Evolutionary conservation across 2,888 invertebrate genomes (phyloP).

Genomic region (Pilophorus perplexus): DNA sequence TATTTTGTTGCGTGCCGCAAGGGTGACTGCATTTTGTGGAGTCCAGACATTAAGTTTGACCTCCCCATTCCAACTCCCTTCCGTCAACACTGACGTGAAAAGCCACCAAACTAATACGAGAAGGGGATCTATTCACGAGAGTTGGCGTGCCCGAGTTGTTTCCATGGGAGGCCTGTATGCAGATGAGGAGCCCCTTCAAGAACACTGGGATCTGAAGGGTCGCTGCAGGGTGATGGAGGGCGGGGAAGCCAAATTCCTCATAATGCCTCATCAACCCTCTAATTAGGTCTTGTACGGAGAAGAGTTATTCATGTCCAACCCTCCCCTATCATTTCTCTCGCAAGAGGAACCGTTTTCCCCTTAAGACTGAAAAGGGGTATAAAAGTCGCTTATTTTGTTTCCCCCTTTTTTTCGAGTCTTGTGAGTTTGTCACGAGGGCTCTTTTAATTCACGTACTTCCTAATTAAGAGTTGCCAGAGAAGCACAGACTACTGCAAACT

Average conservation of each 20-base stretch:
- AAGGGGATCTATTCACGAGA: slow-evolving; percentile 26
- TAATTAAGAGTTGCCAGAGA: slow-evolving; percentile 1
- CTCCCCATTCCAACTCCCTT: no score
- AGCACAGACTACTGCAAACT: background rate
- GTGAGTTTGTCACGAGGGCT: background rate
- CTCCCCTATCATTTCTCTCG: no score
- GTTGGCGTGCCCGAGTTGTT: slow-evolving; percentile 28
- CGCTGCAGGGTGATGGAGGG: no score
- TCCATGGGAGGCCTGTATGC: slow-evolving; percentile 16
- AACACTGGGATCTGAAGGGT: no score
- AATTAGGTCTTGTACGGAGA: slow-evolving; percentile 23
- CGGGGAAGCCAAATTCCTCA: slow-evolving; percentile 18
- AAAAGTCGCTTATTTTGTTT: slow-evolving; percentile 2
- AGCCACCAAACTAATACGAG: slow-evolving; percentile 10
- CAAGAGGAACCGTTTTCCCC: no score
- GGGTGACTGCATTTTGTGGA: no score
- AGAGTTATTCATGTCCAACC: slow-evolving; percentile 28
- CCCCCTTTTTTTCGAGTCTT: background rate
- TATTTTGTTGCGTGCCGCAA: no score
- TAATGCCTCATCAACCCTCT: slow-evolving; percentile 35
- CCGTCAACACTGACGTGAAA: slow-evolving; percentile 19
- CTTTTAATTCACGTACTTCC: slow-evolving; percentile 4
- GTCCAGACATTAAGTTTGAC: no score
- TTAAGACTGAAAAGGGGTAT: slow-evolving; percentile 5
- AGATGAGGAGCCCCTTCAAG: slow-evolving; percentile 25